Percentiles rank a stretch among this genome's conserved stretches.
These are phyloP conservation scores for Pedetes capensis DNA, from an alignment of 2,113 vertebrate species.

Conservation along the genomic window DNA sequence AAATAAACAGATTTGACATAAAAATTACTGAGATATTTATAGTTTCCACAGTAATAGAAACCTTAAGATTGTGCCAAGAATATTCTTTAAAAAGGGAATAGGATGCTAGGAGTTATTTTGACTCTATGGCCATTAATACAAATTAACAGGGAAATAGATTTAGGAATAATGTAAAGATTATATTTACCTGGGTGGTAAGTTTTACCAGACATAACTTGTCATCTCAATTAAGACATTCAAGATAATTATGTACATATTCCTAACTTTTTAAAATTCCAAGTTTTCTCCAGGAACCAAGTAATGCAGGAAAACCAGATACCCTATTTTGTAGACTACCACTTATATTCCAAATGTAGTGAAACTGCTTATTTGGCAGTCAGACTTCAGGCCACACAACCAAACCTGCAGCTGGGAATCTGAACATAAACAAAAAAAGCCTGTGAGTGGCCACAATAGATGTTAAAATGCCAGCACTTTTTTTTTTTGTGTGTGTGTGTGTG, in stretches of 20 bases:
- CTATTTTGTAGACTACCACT: not conserved
- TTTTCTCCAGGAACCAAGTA: not conserved
- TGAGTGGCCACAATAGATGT: not conserved
- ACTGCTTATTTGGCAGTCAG: not conserved
- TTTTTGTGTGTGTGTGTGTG: too few relatives aligned
- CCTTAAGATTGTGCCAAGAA: not conserved
- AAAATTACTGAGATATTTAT: slow-evolving; percentile 25
- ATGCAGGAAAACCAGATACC: not conserved
- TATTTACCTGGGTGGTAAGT: not conserved
- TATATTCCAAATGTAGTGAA: slow-evolving; percentile 52
- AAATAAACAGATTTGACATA: not conserved
- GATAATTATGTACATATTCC: not conserved
- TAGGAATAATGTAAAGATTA: not conserved
- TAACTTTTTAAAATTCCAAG: not conserved
- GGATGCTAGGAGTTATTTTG: not conserved
- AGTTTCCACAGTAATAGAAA: slow-evolving; percentile 8
- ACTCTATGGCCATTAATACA: not conserved
- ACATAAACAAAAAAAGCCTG: slow-evolving; percentile 2
- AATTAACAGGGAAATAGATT: not conserved
- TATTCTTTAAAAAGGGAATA: not conserved
- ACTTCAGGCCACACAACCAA: not conserved
- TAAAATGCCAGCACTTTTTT: not conserved
- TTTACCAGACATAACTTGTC: not conserved
- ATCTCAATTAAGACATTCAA: not conserved
- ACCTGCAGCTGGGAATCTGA: not conserved